Evolutionary conservation across 2,888 invertebrate species (phyloP).

Genomic region (Mythimna vitellina): DNA sequence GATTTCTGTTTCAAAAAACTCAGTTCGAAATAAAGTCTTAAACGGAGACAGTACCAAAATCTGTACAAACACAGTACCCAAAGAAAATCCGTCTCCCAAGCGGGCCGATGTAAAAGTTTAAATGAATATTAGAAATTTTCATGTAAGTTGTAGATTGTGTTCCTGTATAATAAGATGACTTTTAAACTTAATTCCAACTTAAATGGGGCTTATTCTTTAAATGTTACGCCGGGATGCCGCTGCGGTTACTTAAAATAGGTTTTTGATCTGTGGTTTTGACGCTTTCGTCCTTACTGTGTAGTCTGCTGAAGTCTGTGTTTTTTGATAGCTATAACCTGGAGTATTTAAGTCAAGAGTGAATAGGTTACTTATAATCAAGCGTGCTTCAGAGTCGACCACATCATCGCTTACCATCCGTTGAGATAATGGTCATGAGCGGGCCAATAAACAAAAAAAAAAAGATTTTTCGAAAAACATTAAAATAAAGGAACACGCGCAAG

Average conservation of each 20-base stretch:
- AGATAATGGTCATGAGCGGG: too few relatives aligned
- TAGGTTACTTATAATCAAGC: too few relatives aligned
- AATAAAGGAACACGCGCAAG: too few relatives aligned
- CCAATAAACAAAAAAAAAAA: too few relatives aligned
- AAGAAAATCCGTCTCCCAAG: slow-evolving; percentile 69
- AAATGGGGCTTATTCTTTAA: slow-evolving; percentile 79
- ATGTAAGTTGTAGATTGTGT: slow-evolving; percentile 84
- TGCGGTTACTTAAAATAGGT: slow-evolving; percentile 14
- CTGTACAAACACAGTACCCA: slow-evolving; percentile 41
- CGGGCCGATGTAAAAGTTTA: slow-evolving; percentile 75
- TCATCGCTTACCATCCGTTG: too few relatives aligned
- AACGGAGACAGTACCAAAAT: neutral
- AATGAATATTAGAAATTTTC: slow-evolving; percentile 82
- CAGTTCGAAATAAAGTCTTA: neutral
- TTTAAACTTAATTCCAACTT: slow-evolving; percentile 81
- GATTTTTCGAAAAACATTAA: too few relatives aligned
- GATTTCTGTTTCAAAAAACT: neutral
- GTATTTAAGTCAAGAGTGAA: too few relatives aligned
- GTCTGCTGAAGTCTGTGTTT: too few relatives aligned
- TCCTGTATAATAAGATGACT: slow-evolving; percentile 83
- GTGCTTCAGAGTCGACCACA: too few relatives aligned
- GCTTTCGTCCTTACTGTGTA: neutral
- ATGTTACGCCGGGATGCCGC: slow-evolving; percentile 14
- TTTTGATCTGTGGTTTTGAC: slow-evolving; percentile 1
- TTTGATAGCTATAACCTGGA: too few relatives aligned